Conservation (phyloP, 2,888 invertebrate genomes). For the Megaustenia siamemsis region DNA sequence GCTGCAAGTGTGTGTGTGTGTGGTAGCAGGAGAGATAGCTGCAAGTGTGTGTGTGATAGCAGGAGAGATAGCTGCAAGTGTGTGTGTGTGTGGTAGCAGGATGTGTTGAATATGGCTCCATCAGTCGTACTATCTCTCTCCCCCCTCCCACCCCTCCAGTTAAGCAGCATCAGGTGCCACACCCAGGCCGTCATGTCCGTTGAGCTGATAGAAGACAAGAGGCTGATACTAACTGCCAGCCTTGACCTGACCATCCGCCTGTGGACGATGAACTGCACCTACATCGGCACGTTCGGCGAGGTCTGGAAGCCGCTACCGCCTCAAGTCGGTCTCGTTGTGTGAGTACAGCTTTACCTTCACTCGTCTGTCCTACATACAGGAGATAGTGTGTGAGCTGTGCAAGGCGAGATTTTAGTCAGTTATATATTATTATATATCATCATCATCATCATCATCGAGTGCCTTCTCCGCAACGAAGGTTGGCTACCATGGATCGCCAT, state of each 20-base stretch:
- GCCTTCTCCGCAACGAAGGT: no score
- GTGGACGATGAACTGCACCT: slow-evolving; percentile 54
- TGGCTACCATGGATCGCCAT: no score
- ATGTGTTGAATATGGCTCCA: background rate
- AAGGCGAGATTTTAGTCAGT: no score
- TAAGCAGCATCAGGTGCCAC: slow-evolving; percentile 84
- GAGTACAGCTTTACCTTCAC: slow-evolving; percentile 30
- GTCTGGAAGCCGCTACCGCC: slow-evolving; percentile 48
- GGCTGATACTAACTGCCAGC: slow-evolving; percentile 86
- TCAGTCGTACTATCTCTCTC: background rate
- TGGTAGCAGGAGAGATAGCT: no score
- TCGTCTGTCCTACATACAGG: no score
- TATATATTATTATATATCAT: no score
- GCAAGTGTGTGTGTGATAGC: no score
- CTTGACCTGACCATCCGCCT: slow-evolving; percentile 81
- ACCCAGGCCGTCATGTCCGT: slow-evolving; percentile 85
- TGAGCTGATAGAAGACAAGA: slow-evolving; percentile 85
- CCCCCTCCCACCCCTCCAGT: background rate
- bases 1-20: no score
- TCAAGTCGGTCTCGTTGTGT: slow-evolving; percentile 38
- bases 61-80: no score
- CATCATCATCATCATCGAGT: no score
- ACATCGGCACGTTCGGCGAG: slow-evolving; percentile 55
- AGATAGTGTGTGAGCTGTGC: no score
- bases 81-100: no score